A percentile compares a stretch with the other conserved stretches of the same genome.
These are phyloP conservation scores for Drosophila carrolli DNA, from an alignment of 1,140 invertebrate species.

Conservation along the genomic window DNA sequence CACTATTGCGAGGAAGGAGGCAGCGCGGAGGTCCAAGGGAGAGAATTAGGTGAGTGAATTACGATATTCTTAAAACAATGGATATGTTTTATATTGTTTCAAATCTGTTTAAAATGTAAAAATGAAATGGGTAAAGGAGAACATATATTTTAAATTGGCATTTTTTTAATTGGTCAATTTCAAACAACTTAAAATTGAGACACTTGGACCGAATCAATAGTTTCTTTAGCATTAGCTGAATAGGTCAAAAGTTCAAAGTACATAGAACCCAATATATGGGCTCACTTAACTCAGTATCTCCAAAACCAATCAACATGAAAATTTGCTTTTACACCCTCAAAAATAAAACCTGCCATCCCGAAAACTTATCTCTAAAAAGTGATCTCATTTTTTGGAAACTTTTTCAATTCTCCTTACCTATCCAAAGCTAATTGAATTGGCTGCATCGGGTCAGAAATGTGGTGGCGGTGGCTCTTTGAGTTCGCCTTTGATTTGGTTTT, in stretches of 20 bases:
- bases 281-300: background rate
- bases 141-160: too few relatives aligned
- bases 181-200: too few relatives aligned
- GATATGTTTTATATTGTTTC: too few relatives aligned
- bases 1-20: slow-evolving; percentile 51
- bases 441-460: slow-evolving; percentile 27
- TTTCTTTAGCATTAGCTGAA: background rate
- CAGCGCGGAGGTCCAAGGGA: slow-evolving; percentile 58
- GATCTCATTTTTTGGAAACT: background rate
- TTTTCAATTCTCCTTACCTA: slow-evolving; percentile 18
- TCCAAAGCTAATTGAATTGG: slow-evolving; percentile 65
- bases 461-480: slow-evolving; percentile 26
- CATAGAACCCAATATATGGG: background rate
- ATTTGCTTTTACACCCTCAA: background rate
- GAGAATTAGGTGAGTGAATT: slow-evolving; percentile 74
- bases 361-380: slow-evolving; percentile 1
- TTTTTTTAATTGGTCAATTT: too few relatives aligned
- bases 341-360: background rate
- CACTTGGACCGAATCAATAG: too few relatives aligned
- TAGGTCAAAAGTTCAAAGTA: background rate
- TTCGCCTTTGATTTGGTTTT: slow-evolving; percentile 57
- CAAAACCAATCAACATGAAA: background rate
- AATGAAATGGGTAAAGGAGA: too few relatives aligned
- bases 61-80: too few relatives aligned
- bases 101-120: too few relatives aligned